These are phyloP conservation scores for Meloidogyne exigua DNA, from an alignment of 1,140 invertebrate species.

Conservation along the genomic window DNA sequence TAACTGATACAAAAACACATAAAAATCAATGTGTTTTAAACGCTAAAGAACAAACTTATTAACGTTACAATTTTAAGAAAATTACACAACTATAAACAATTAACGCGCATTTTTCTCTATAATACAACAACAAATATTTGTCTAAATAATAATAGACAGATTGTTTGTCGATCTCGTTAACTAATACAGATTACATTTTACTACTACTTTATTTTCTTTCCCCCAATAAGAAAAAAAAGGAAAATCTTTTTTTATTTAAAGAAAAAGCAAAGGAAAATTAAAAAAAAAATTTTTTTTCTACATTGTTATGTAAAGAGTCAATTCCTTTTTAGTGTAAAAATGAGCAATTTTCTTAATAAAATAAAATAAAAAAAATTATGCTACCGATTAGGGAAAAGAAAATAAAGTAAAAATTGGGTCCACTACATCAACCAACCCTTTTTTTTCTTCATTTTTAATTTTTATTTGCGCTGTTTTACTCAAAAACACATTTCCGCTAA, in stretches of 20 bases:
- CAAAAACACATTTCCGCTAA: conserved; percentile 1
- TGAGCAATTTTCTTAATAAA: neutral
- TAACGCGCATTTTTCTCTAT: neutral
- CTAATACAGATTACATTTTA: no score
- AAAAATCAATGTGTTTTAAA: neutral
- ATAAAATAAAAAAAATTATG: neutral
- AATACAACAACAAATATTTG: neutral
- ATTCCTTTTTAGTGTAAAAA: neutral
- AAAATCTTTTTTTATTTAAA: no score
- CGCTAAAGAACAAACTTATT: neutral
- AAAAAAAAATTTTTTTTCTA: no score
- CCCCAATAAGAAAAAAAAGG: no score
- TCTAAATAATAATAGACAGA: neutral
- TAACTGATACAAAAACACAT: no score
- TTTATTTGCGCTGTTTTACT: neutral
- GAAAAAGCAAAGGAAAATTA: neutral
- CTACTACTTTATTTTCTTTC: no score
- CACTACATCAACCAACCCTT: neutral
- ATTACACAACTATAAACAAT: neutral
- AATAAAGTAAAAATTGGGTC: neutral
- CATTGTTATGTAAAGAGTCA: neutral
- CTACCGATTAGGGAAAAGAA: neutral
- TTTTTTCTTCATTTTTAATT: neutral
- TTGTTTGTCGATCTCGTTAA: neutral
- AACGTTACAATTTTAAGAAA: neutral